Base-by-base conservation (phyloP, 2,888 invertebrate genomes). In the Ethmia dodecea region DNA sequence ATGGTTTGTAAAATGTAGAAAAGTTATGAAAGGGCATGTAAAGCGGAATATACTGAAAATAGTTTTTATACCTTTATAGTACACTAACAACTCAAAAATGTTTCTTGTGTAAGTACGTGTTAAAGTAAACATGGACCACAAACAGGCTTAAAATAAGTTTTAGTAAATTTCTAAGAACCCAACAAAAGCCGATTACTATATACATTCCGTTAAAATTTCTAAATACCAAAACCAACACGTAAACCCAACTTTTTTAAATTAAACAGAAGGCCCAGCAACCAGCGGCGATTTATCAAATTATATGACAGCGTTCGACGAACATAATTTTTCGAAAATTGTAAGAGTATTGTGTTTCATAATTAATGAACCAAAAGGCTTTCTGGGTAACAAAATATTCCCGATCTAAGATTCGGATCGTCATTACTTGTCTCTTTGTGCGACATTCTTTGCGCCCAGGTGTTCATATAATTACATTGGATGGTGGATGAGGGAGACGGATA, bases 371-470 rank as follows among this genome's bases (percentile, higher is more conserved):
- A 77, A 69, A 79, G 73, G 71, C 71, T 80, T 83, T 86, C 83
- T 79, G 64, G 72, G 86, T 81, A 86, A 83, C 81, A 76, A 70
- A 83, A 84, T 80, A 80, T 73, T 63, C 66, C 65, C 73, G 78
- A 86, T 83, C 83, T 83, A 65, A 77, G 84, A 80, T 83, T 84
- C 67, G 75, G 78, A 75, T 79, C 76, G 83, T 81, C 84, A 81
- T 84, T 86, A 84, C 79, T 67, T 73, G 70, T 67, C 75, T 72
- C 84, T 80, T 86, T 86, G 86, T 86, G 86, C 80, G 84, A 86
- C 86, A 86, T 83, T 84, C 84, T 81, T 72, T 74, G 79, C 77
- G 80, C 77, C 84, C 86, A 86, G 86, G 84, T 84, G 84, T 84
- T 81, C 84, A 70, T 72, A 83, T 84, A 81, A 86, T 84, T 84